Percentiles rank a stretch among this genome's conserved stretches.
Conservation (phyloP, 2,888 invertebrate genomes). For the Synergus itoensis region DNA sequence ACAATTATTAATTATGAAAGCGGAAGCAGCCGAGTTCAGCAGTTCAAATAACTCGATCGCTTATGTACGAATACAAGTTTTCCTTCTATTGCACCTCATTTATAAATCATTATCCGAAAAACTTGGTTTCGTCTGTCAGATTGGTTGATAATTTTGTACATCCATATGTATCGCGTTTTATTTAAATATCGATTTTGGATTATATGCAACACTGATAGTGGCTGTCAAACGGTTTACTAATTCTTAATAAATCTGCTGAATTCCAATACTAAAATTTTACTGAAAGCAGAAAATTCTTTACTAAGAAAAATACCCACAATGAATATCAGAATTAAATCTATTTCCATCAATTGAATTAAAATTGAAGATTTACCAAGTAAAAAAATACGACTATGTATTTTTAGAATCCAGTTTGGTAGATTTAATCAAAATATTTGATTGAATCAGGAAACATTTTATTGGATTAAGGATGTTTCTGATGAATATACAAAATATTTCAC, state of each 20-base stretch:
- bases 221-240: no score
- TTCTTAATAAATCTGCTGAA: no score
- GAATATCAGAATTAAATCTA: neutral
- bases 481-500: neutral
- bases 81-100: constrained; percentile 47
- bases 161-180: constrained; percentile 12
- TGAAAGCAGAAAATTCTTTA: neutral
- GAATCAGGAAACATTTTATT: no score
- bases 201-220: neutral
- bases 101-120: constrained; percentile 5
- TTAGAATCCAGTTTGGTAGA: no score
- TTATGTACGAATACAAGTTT: constrained; percentile 55
- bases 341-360: no score
- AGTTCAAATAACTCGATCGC: constrained; percentile 62
- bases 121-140: constrained; percentile 21
- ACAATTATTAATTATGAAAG: constrained; percentile 64
- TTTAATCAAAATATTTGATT: no score
- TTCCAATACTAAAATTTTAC: no score
- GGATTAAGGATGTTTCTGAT: no score
- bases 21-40: constrained; percentile 67
- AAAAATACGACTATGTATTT: no score
- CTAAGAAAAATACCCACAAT: neutral
- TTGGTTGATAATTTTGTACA: neutral
- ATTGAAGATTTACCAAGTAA: no score
- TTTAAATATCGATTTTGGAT: neutral